Percentiles rank a stretch among this genome's conserved stretches.
Evolutionary conservation across 2,888 invertebrate genomes (phyloP).

Genomic region (Cheilosia vernalis): DNA sequence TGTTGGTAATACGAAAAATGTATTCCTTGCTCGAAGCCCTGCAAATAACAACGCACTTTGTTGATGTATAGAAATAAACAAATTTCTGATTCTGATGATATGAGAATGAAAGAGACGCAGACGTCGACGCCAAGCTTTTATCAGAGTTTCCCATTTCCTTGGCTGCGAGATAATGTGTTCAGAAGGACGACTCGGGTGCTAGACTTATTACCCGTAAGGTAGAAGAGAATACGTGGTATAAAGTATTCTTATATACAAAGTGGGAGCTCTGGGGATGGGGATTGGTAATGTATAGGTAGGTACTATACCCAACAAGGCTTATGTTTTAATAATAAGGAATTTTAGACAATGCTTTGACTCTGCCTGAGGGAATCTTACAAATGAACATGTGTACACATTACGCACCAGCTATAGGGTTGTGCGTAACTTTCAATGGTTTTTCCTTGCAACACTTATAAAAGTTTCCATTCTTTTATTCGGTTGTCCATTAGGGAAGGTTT

Average conservation of each 20-base stretch:
- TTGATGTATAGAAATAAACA: not conserved
- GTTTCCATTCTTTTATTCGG: slow-evolving; percentile 22
- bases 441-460: slow-evolving; percentile 28
- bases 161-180: slow-evolving; percentile 49
- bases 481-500: slow-evolving; percentile 16
- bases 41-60: slow-evolving; percentile 29
- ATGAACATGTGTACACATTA: not conserved
- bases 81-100: not conserved
- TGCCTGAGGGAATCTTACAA: too few species aligned
- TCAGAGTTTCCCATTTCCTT: slow-evolving; percentile 48
- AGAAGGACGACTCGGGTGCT: slow-evolving; percentile 35
- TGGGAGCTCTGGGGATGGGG: not conserved
- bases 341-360: slow-evolving; percentile 23
- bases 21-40: slow-evolving; percentile 27
- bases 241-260: slow-evolving; percentile 41
- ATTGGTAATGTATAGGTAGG: not conserved
- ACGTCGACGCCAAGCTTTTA: slow-evolving; percentile 25
- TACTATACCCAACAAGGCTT: slow-evolving; percentile 31
- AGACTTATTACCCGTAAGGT: slow-evolving; percentile 26
- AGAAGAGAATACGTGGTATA: not conserved
- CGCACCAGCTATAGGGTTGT: not conserved
- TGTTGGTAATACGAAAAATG: not conserved
- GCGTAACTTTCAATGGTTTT: slow-evolving; percentile 5
- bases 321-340: slow-evolving; percentile 68
- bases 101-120: not conserved